These are phyloP conservation scores for Diphyllodes magnificus DNA, from an alignment of 2,113 vertebrate species.

Conservation along the genomic window DNA sequence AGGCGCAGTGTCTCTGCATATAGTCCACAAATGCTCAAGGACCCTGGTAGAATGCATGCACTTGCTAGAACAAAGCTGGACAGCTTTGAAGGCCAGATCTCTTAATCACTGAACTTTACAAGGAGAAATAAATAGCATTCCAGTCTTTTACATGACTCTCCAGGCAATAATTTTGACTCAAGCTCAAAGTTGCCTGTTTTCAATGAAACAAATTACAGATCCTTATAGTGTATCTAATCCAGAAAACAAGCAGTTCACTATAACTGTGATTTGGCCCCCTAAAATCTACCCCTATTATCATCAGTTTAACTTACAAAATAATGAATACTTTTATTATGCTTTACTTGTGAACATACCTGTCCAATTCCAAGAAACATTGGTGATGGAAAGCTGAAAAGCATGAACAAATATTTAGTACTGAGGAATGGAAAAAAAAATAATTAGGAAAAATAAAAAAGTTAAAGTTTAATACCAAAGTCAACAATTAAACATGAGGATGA, in stretches of 20 bases:
- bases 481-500: neutral
- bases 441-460: neutral
- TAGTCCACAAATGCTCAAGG: neutral
- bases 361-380: conserved; percentile 74
- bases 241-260: neutral
- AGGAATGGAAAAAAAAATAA: neutral
- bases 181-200: neutral
- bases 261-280: neutral
- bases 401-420: neutral
- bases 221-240: neutral
- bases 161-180: neutral
- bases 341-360: conserved; percentile 68
- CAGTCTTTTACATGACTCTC: neutral
- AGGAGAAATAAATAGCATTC: neutral
- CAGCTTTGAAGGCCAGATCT: neutral
- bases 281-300: neutral
- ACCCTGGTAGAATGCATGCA: neutral
- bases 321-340: neutral
- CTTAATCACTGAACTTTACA: neutral
- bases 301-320: neutral
- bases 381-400: conserved; percentile 60
- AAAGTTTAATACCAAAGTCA: neutral
- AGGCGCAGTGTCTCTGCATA: neutral
- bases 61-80: neutral
- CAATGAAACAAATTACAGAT: neutral